Conservation (phyloP, 2,888 invertebrate species). For the Oligia strigilis region DNA sequence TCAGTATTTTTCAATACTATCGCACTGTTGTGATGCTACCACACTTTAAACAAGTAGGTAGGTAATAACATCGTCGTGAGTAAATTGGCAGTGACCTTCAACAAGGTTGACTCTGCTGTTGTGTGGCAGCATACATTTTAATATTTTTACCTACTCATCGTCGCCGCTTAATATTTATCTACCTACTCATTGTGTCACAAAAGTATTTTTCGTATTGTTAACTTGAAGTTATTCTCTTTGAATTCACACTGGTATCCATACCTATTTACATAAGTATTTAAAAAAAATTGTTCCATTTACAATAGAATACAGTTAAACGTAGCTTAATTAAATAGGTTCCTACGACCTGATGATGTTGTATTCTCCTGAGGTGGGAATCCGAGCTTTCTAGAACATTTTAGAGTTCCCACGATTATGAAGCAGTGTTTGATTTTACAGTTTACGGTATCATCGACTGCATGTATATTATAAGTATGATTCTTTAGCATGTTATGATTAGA, state of each 20-base stretch:
- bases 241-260: neutral
- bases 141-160: slow-evolving; percentile 31
- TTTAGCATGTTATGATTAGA: no score
- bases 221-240: slow-evolving; percentile 4
- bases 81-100: slow-evolving; percentile 49
- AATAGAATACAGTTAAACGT: neutral
- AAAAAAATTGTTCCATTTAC: neutral
- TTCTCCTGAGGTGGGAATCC: neutral
- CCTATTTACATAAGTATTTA: no score
- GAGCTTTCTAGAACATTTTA: no score
- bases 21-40: neutral
- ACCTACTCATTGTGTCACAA: slow-evolving; percentile 10
- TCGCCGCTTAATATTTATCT: slow-evolving; percentile 14
- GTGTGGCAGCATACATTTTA: slow-evolving; percentile 36
- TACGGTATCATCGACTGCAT: neutral
- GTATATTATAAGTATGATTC: no score
- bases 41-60: slow-evolving; percentile 18
- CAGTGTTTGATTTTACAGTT: neutral
- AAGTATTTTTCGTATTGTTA: slow-evolving; percentile 4
- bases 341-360: neutral
- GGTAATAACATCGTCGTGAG: neutral
- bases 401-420: neutral
- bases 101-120: slow-evolving; percentile 33
- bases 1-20: neutral
- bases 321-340: neutral